Base-by-base conservation (phyloP, 2,797 vertebrate genomes). In the Takifugu rubripes region DNA sequence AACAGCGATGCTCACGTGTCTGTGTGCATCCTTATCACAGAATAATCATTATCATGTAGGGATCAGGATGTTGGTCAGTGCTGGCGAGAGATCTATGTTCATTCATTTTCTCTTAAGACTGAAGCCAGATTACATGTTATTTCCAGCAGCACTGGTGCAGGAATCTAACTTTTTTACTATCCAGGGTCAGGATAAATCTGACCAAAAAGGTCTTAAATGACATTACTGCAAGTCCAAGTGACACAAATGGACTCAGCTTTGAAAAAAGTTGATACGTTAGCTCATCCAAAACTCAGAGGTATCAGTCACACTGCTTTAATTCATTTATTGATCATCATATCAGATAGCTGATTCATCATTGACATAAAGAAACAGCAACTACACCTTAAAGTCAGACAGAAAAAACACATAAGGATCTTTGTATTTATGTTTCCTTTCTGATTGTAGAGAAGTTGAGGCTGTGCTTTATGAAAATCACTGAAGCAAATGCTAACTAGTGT, bases 41-140 rank as follows among this genome's bases (percentile, higher is more conserved):
- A 70, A 68, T 70, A 70, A 78, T 87, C 77, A 74, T 70, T 67
- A 56, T 69, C 84, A 68, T 58, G 47, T 65, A 50, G 64, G 67
- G 67, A 78, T 84, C 73, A 74, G n/a, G 7, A 77, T 68, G 53
- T 55, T 68, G 77, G 74, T 78, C 72, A 67, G 6, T 16, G 43
- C 60, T 52, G 52, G 8, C 25, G 48, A 25, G 48, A 56, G 60
- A 31, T 25, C 50, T 49, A 58, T 55, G 44, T 31, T 68, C 49
- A 77, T 72, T 68, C 56, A 61, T 57, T 66, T 60, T 58, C 64
- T 61, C 65, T 68, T 73, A 69, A 74, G 72, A 70, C 76, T 72
- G 60, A 70, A 66, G 68, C 56, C 66, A 49, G 64, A 66, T 62
- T 11, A 52, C 59, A 46, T 26, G 40, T 40, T 40, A 40, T 66